Base-by-base conservation (phyloP, 2,888 invertebrate species). In the Anarsia innoxiella region DNA sequence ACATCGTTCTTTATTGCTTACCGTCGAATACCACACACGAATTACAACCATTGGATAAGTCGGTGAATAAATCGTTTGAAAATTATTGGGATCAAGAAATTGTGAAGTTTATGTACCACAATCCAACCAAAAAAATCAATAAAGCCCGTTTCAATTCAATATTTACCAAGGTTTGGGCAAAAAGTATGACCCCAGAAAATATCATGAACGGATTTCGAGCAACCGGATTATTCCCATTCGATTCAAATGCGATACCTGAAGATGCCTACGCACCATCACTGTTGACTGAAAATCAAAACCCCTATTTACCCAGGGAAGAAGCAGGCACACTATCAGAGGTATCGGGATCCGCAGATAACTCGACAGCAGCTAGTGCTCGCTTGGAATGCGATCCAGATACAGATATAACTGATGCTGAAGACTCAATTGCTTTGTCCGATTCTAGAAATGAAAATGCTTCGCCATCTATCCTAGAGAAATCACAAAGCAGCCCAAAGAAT, bases 41-140 rank as follows among this genome's bases (percentile, higher is more conserved):
- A 14, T 16, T 46, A 9, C 46, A 48, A 30, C 48, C 48, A 12
- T 23, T 48, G 10, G 48, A 48, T 26, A 48, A 48, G 33, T 38
- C 42, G 2, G 26, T 33, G 1, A 26, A 26, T 15, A 9, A 10
- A n/a, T 33, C 33, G 3, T 33, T 6, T 12, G 33, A 26, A 15
- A 14, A 33, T 9, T 10, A 26, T 15, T 33, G 33, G 33, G 33
- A 33, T 26, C n/a, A 33, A 11, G 33, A 25, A 15, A 14, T 33
- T 1, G 12, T 29, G 6, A 29, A 8, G 14, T 29, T 29, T 29
- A 13, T 10, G 23, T 31, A 19, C 23, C 31, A 31, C 10, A 12
- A 35, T 14, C 11, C 16, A 12, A 10, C 3, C 12, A 25, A 23
- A 26, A 37, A 26, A 13, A 10, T 31, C 8, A 16, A 10, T 3